Evolutionary conservation across 2,888 invertebrate species (phyloP).

Genomic region (Lacanobia oleracea): DNA sequence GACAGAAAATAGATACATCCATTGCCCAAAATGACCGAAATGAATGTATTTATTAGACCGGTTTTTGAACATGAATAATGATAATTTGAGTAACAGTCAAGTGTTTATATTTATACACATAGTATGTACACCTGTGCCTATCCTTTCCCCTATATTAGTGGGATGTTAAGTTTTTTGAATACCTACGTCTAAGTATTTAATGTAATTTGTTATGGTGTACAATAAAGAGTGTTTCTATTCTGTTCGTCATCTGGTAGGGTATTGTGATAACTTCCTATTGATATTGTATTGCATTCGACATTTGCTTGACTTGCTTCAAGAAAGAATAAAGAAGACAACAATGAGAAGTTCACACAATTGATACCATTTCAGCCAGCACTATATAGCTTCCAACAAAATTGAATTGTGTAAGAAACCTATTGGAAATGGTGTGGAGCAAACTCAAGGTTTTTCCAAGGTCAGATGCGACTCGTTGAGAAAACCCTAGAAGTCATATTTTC

Average conservation of each 20-base stretch:
- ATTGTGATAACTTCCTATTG: background rate
- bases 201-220: too few relatives aligned
- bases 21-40: too few relatives aligned
- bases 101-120: too few relatives aligned
- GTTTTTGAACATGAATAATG: too few relatives aligned
- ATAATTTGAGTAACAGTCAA: too few relatives aligned
- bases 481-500: conserved; percentile 13
- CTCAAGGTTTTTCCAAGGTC: background rate
- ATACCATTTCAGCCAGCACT: conserved; percentile 5
- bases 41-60: too few relatives aligned
- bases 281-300: conserved; percentile 25
- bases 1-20: too few relatives aligned
- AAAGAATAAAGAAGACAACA: conserved; percentile 21
- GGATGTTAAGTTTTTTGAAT: too few relatives aligned
- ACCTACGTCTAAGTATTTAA: too few relatives aligned
- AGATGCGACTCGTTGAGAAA: background rate
- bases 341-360: conserved; percentile 28
- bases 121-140: too few relatives aligned
- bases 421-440: background rate
- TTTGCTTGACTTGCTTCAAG: conserved; percentile 26
- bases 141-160: too few relatives aligned
- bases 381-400: conserved; percentile 16
- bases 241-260: background rate
- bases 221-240: too few relatives aligned
- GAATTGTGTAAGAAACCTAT: conserved; percentile 9